Evolutionary conservation across 64 coral and sea anemone genomes (phyloP).

Genomic region (Hydrozoanthus tunicans): DNA sequence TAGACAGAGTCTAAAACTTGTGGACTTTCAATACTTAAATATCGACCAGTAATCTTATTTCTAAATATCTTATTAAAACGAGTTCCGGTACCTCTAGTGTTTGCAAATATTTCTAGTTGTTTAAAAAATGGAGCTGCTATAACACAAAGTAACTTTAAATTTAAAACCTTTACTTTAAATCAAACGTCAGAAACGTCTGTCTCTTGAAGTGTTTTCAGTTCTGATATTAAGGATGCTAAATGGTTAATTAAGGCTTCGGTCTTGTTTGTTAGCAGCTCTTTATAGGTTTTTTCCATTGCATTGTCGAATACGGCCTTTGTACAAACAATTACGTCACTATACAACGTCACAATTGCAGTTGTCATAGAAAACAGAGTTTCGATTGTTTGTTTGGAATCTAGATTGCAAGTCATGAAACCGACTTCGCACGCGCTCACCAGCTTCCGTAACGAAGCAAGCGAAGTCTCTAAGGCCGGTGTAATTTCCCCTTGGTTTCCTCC

Average conservation of each 20-base stretch:
- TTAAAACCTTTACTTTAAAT: background rate
- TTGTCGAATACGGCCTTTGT: conserved; percentile 35
- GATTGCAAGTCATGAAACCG: background rate
- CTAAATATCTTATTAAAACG: background rate
- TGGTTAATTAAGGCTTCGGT: conserved; percentile 21
- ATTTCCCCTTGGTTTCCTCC: conserved; percentile 13
- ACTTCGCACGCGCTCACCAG: conserved; percentile 49
- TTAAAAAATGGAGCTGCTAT: background rate
- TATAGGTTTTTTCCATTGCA: background rate
- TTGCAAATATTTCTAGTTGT: background rate
- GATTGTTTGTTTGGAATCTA: background rate
- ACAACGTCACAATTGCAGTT: conserved; percentile 55
- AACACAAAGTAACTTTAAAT: background rate
- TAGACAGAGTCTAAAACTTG: no score
- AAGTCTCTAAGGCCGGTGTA: conserved; percentile 51
- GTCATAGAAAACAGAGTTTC: conserved; percentile 51
- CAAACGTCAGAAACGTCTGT: background rate
- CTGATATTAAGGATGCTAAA: conserved; percentile 36
- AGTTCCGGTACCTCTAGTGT: background rate
- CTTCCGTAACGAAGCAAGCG: conserved; percentile 54
- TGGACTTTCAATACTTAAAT: no score
- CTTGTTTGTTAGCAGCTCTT: conserved; percentile 8
- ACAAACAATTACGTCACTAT: conserved; percentile 58
- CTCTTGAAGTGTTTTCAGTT: background rate
- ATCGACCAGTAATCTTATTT: background rate